Evolutionary conservation across 2,113 vertebrate species (phyloP).

Genomic region (Herpetotheres cachinnans): DNA sequence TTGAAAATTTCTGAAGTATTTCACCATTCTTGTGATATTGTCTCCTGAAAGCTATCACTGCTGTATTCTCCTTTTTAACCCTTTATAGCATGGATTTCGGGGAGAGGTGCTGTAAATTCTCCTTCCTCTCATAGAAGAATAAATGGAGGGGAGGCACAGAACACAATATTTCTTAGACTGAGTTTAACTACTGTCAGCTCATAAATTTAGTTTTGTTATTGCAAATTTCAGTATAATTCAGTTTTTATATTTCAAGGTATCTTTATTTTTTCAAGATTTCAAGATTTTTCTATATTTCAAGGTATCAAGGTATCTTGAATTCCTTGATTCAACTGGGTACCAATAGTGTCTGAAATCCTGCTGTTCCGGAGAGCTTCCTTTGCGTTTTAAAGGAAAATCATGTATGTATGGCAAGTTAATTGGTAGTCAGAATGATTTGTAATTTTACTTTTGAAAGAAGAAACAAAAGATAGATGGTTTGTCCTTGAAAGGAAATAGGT

Average conservation of each 20-base stretch:
- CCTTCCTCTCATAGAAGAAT: background rate
- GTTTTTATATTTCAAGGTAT: background rate
- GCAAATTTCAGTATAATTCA: background rate
- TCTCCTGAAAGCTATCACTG: background rate
- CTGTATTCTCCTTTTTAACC: background rate
- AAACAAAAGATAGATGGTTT: background rate
- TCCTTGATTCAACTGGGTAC: background rate
- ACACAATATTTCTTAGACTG: background rate
- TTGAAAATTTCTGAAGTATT: background rate
- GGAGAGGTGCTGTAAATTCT: background rate
- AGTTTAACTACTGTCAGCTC: background rate
- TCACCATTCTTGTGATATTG: background rate
- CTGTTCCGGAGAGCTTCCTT: background rate
- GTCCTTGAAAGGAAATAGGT: background rate
- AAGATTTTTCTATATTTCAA: background rate
- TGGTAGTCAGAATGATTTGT: background rate
- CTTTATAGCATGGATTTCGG: background rate
- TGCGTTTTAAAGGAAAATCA: background rate
- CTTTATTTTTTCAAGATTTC: no score
- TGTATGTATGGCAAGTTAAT: background rate
- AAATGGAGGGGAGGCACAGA: background rate
- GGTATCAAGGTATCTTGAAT: no score
- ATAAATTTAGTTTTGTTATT: background rate
- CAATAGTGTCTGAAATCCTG: background rate
- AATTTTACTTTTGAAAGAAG: background rate